Evolutionary conservation across 2,888 invertebrate genomes (phyloP), one percentile per base, ranked within the genome.

Genomic region (Sinodicranocentrus sp.): DNA sequence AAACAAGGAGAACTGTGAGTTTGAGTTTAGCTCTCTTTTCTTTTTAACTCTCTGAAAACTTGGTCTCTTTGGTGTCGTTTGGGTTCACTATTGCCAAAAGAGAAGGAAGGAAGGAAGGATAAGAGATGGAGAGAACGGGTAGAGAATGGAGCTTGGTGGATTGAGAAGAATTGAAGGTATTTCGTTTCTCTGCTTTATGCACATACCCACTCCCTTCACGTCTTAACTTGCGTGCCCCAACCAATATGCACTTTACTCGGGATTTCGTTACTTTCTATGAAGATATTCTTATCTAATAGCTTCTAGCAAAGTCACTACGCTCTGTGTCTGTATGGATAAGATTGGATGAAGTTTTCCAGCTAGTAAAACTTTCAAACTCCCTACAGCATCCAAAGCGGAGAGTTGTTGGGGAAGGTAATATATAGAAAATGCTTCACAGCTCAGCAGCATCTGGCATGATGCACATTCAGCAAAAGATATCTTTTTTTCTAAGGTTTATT

Each of bases 61-160:
- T 70, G 57, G 77, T 77, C 77, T 77, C 77, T 54, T 77, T 77
- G 77, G 78, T 78, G 70, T 78, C 68, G 78, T 70, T 78, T 78
- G 68, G 78, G 78, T 78, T 78, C 78, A 78, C 68, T 70, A 61
- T 78, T 78, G 78, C 59, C 68, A 78, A 78, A 70, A n/a, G n/a
- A n/a, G n/a, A n/a, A 78, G 70, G 70, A 70, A 70, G 78, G 78
- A 78, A 78, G 78, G 70, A 78, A 78, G 78, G 78, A 78, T 78
- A 78, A 78, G 78, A n/a, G n/a, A 61, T 59, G 70, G 52, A 48
- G 70, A 44, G 68, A 77, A 25, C 61, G 28, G 39, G 28, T 15
- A 33, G 15, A 59, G 6, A n/a, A n/a, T n/a, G n/a, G n/a, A n/a
- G n/a, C n/a, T n/a, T n/a, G n/a, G n/a, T n/a, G n/a, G n/a, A n/a